Evolutionary conservation across 2,888 invertebrate genomes (phyloP).

Genomic region (Phrixothrix hirtus): DNA sequence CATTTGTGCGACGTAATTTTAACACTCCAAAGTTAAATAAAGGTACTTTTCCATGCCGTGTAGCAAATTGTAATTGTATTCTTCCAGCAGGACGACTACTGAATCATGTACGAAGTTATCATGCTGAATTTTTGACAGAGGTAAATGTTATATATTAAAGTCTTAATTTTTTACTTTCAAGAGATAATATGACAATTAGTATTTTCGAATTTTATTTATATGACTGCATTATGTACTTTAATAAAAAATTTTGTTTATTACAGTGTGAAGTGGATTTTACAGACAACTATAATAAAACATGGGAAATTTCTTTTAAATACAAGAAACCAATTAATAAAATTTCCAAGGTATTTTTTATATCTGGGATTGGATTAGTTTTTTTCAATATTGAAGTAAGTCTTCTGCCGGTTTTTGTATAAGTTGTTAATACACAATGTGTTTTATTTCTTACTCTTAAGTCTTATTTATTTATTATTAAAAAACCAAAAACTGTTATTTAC

Average conservation of each 20-base stretch:
- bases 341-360: conserved; percentile 15
- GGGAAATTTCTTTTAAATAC: conserved; percentile 6
- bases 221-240: no score
- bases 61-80: conserved; percentile 53
- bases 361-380: conserved; percentile 19
- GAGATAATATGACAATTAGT: background rate
- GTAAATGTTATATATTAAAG: conserved; percentile 42
- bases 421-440: no score
- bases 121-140: conserved; percentile 58
- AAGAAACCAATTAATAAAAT: conserved; percentile 9
- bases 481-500: no score
- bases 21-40: conserved; percentile 48
- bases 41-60: conserved; percentile 60
- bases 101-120: conserved; percentile 60
- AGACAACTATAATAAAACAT: conserved; percentile 14
- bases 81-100: conserved; percentile 58
- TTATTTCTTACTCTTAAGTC: no score
- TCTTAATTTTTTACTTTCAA: background rate
- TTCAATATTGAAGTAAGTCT: conserved; percentile 23
- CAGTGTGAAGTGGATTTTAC: conserved; percentile 14
- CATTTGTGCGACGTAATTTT: background rate
- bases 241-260: no score
- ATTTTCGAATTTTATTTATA: no score
- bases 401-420: no score
- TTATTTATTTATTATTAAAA: no score